Conservation (phyloP, 2,888 invertebrate genomes). For the Mantis religiosa region DNA sequence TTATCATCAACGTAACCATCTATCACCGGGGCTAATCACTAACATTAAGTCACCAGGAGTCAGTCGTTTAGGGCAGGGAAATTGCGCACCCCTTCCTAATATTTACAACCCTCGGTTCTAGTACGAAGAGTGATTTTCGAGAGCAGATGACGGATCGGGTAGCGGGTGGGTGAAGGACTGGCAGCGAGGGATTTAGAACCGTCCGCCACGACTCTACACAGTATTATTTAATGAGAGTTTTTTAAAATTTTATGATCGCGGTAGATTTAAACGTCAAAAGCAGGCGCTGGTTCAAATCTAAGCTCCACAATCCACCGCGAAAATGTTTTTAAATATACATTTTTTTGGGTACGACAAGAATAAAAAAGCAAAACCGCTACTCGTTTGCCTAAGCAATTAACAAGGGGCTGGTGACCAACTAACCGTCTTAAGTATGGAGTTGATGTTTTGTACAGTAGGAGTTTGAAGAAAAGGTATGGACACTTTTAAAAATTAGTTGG, state of each 20-base stretch:
- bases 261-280: not conserved
- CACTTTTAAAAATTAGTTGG: too few species aligned
- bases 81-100: not conserved
- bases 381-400: too few species aligned
- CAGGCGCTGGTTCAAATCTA: too few species aligned
- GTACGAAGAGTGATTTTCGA: not conserved
- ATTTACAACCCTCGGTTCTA: not conserved
- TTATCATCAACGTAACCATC: not conserved
- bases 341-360: too few species aligned
- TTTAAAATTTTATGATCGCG: not conserved
- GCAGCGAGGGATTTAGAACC: not conserved
- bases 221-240: not conserved
- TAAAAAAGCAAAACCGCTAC: too few species aligned
- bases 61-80: not conserved
- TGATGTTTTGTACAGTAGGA: too few species aligned
- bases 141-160: not conserved
- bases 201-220: not conserved
- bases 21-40: not conserved
- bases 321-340: too few species aligned
- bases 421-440: too few species aligned
- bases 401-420: too few species aligned
- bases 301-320: too few species aligned
- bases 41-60: not conserved
- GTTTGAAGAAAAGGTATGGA: too few species aligned
- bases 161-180: not conserved